Percentiles rank a stretch among this genome's conserved stretches.
phyloP scores from a whole-genome alignment of 2,888 invertebrate genomes.

The Metopia argyrocephala region DNA sequence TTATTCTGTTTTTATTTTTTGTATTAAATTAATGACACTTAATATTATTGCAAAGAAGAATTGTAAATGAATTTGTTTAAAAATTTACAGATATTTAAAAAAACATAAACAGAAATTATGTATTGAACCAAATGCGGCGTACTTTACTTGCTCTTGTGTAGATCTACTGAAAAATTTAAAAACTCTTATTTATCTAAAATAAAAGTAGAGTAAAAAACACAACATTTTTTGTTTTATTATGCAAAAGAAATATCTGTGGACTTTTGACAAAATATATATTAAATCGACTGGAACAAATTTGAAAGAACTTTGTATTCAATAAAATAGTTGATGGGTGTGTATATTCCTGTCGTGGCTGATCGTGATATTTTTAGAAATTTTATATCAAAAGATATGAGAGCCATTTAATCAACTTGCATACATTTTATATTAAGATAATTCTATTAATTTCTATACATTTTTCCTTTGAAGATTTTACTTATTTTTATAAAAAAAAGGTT shows the following conservation, averaged over 20 bases:
- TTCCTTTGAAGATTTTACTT: no score
- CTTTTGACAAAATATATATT: not conserved
- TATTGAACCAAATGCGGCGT: not conserved
- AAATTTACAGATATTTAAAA: not conserved
- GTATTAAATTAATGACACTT: not conserved
- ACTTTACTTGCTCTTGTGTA: not conserved
- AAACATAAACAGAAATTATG: not conserved
- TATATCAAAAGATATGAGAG: no score
- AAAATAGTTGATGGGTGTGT: no score
- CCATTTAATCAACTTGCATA: no score
- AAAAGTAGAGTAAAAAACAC: not conserved
- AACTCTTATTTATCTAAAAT: not conserved
- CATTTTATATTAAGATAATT: no score
- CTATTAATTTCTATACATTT: no score
- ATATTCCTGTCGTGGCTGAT: no score
- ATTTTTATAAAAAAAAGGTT: no score
- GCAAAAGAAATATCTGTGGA: no score
- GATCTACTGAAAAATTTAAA: not conserved
- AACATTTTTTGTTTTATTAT: not conserved
- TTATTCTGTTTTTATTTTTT: not conserved
- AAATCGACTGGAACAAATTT: no score
- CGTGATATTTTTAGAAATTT: no score
- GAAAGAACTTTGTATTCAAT: no score
- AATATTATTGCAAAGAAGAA: not conserved
- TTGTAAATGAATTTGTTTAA: not conserved